Percentiles rank a stretch among this genome's conserved stretches.
Evolutionary conservation across 2,797 vertebrate genomes (phyloP).

Genomic region (Lophura swinhoii): DNA sequence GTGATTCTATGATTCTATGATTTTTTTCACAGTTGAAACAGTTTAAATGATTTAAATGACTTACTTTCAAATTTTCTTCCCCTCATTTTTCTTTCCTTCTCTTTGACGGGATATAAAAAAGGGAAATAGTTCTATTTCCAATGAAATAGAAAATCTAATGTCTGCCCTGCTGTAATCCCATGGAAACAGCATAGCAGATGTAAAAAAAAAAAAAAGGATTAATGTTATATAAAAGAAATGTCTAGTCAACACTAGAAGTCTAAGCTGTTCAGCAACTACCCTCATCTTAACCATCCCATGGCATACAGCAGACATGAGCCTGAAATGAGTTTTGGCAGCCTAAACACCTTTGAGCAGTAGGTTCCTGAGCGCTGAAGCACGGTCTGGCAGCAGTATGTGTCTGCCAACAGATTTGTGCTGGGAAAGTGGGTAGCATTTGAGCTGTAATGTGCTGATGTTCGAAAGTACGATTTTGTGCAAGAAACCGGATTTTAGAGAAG

Average conservation of each 20-base stretch:
- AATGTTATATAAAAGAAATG: neutral
- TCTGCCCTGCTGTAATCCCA: neutral
- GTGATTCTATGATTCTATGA: too few species aligned
- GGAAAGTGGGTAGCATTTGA: neutral
- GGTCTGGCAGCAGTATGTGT: neutral
- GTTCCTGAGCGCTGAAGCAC: neutral
- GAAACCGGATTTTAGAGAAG: neutral
- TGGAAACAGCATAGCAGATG: slow-evolving; percentile 14
- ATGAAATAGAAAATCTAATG: slow-evolving; percentile 3
- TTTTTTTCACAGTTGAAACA: neutral
- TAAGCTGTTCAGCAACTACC: neutral
- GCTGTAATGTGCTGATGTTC: neutral
- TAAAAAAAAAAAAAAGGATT: neutral
- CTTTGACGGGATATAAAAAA: neutral
- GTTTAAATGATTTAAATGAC: neutral
- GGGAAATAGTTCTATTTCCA: neutral
- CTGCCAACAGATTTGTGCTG: neutral
- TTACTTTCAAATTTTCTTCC: neutral
- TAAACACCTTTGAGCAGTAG: neutral
- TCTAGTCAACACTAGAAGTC: neutral
- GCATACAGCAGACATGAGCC: neutral
- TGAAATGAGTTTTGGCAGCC: rapidly evolving
- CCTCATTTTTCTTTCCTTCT: neutral
- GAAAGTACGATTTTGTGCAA: neutral
- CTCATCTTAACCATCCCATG: neutral